Base-by-base conservation (phyloP, 2,888 invertebrate genomes). In the Oxystoma pomonae region DNA sequence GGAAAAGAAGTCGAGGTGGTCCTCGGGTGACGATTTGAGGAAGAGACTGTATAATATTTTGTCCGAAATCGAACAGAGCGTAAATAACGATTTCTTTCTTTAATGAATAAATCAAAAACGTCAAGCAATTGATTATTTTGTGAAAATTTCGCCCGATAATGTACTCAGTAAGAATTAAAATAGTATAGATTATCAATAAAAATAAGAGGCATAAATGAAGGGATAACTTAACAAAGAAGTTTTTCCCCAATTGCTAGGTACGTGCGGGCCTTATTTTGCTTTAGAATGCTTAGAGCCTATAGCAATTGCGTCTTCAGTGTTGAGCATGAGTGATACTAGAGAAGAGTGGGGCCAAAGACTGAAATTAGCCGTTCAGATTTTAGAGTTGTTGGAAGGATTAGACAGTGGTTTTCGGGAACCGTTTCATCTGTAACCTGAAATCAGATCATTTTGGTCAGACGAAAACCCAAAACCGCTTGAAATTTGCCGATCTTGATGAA, bases 351-450 rank as follows among this genome's bases (percentile, higher is more conserved):
- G 83, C 7, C 80, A 81, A 65, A 76, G 85, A 62, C 75, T 87
- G 1, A 84, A 83, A 70, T 76, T 85, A 9, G 84, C 86, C 1
- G 77, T 86, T 9, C 82, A 85, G 78, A 84, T 90, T 19, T 75
- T 90, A 67, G 86, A 88, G 70, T 80, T 87, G 20, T 72, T 89
- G 1, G 82, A 85, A 58, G 82, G 84, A 65, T 75, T 89, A 57
- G 87, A 89, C 55, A 81, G 78, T 20, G 82, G 80, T 51, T 83
- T 87, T 65, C 82, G 83, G 1, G 86, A 88, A 69, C 85, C 86
- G 0, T 81, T 90, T 64, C 83, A 87, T 72, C 77, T 90, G 20
- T 90, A 88, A 90, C 78, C 81, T 90, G 0, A 88, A 89, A 77
- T 79, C 86, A 65, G 83, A 84, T 65, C 87, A 89, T 74, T 89